Conservation (phyloP, 2,113 vertebrate genomes). For the Galbula dea region DNA sequence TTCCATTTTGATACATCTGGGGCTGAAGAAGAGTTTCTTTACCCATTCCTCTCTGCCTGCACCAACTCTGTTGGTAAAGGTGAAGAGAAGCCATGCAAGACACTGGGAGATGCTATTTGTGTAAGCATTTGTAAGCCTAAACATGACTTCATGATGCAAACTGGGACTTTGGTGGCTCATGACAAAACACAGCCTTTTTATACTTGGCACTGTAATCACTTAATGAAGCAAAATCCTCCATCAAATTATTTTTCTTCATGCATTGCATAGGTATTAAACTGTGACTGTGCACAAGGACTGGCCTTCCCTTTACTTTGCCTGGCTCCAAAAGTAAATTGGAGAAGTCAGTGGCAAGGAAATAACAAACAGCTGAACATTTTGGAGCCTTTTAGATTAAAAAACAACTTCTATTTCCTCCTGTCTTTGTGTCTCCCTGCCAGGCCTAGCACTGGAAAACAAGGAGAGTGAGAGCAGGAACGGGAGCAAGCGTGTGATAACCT, state of each 20-base stretch:
- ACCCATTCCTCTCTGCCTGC: background rate
- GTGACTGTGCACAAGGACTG: background rate
- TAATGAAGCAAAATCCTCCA: constrained; percentile 50
- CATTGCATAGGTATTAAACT: constrained; percentile 17
- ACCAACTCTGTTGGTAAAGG: background rate
- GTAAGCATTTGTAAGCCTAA: constrained; percentile 4
- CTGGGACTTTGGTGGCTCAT: background rate
- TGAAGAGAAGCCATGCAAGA: background rate
- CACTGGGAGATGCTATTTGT: background rate
- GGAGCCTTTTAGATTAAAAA: background rate
- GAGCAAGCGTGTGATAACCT: constrained; percentile 16
- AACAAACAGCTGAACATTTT: background rate
- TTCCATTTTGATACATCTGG: background rate
- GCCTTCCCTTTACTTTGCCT: background rate
- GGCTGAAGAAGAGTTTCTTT: background rate
- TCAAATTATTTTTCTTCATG: constrained; percentile 35
- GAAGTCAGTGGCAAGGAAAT: constrained; percentile 7
- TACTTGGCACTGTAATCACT: constrained; percentile 36
- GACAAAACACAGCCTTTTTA: constrained; percentile 47
- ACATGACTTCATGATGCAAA: background rate
- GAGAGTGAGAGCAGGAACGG: constrained; percentile 23
- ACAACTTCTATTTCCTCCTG: background rate
- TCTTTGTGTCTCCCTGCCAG: background rate
- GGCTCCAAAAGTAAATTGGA: constrained; percentile 4
- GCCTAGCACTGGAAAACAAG: background rate